Base-by-base conservation (phyloP, 2,113 vertebrate genomes). In the Microtus oregoni region DNA sequence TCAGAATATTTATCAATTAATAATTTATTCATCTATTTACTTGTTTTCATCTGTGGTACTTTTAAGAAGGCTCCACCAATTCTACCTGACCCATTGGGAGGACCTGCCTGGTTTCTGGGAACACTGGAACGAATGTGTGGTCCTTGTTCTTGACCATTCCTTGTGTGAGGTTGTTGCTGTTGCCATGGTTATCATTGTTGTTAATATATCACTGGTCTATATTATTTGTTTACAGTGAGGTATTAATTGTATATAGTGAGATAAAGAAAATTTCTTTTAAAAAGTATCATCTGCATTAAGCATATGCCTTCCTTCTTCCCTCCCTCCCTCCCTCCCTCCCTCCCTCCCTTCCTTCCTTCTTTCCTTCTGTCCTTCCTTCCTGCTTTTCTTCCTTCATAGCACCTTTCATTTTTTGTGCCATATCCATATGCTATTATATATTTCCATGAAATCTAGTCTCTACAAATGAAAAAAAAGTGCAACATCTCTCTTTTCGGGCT, bases 301-400 rank as follows among this genome's bases (percentile, higher is more conserved):
- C 1, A 28, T 38, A 38, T 11, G 55, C 3, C 41, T 22, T 15
- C 20, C 4, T 7, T 67, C 7, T 13, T 24, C 6, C 3, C 67
- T 44, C 8, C 44, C 44, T 7, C 7, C 44, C 22, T 7, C 3
- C 15, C 41, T 32, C 8, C 22, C 11, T 17, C 19, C 3, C 1
- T 26, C 24, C 13, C 3, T 63, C 58, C 20, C 11, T 3, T 68
- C 8, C 28, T 12, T 30, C 8, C 35, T 44, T 24, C 1, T 30
- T 6, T 58, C 67, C 11, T 28, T 12, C 11, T n/a, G n/a, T n/a
- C n/a, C n/a, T n/a, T n/a, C n/a, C 65, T 14, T 1, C 41, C 12
- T 58, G 4, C 44, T 2, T 5, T 3, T 6, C 11, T 28, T 12
- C 11, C 12, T 83, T 5, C 55, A 0, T 17, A 35, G 20, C 20